Evolutionary conservation across 2,888 invertebrate species (phyloP).

Genomic region (Cataglyphis albicans): DNA sequence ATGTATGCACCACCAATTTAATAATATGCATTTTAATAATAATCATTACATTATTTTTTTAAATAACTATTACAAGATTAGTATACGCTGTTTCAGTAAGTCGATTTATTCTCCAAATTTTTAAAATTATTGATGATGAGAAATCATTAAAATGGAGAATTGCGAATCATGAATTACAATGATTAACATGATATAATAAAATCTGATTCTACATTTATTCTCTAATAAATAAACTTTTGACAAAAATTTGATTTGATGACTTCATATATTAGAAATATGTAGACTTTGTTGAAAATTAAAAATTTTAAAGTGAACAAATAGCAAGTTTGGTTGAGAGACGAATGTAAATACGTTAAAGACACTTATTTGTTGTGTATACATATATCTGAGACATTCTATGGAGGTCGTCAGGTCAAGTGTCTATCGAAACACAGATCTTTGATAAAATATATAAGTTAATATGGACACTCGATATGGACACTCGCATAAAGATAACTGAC

Average conservation of each 20-base stretch:
- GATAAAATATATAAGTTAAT: conserved; percentile 18
- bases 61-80: neutral
- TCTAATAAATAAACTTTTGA: neutral
- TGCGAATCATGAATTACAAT: neutral
- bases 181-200: neutral
- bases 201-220: neutral
- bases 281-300: neutral
- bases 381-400: neutral
- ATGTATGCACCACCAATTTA: neutral
- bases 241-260: neutral
- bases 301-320: neutral
- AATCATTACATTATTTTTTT: neutral
- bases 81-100: neutral
- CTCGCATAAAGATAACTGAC: neutral
- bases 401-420: neutral
- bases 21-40: neutral
- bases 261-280: neutral
- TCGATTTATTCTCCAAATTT: neutral
- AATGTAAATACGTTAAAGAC: neutral
- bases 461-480: neutral
- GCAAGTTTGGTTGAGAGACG: neutral
- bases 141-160: neutral
- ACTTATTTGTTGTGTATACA: neutral
- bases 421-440: neutral
- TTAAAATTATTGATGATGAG: neutral